These are phyloP conservation scores for Nemotelus pantherinus DNA, from an alignment of 2,888 invertebrate species.

Conservation along the genomic window DNA sequence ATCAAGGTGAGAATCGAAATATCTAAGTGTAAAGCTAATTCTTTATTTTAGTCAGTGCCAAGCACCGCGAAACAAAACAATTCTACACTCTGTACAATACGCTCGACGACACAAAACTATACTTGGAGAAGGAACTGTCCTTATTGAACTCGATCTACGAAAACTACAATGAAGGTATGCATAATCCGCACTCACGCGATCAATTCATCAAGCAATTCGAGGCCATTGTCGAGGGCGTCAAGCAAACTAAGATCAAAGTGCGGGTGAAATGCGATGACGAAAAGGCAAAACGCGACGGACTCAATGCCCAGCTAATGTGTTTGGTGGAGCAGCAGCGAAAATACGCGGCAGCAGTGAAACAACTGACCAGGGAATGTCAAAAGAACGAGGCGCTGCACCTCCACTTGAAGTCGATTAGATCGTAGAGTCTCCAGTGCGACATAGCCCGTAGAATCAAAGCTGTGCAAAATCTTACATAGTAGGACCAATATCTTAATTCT, in stretches of 20 bases:
- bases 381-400: slow-evolving; percentile 70
- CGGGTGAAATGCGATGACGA: slow-evolving; percentile 72
- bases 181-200: slow-evolving; percentile 79
- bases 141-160: slow-evolving; percentile 89
- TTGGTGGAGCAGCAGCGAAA: slow-evolving; percentile 77
- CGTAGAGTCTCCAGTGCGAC: slow-evolving; percentile 30
- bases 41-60: slow-evolving; percentile 81
- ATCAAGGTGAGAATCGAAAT: slow-evolving; percentile 73
- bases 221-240: slow-evolving; percentile 88
- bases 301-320: slow-evolving; percentile 70
- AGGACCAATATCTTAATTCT: background rate
- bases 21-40: background rate
- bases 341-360: slow-evolving; percentile 80
- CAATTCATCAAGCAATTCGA: slow-evolving; percentile 93
- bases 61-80: slow-evolving; percentile 97
- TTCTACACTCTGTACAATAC: slow-evolving; percentile 97
- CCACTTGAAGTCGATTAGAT: slow-evolving; percentile 62
- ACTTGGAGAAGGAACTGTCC: slow-evolving; percentile 90
- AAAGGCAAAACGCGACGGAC: slow-evolving; percentile 72
- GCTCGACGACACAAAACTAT: slow-evolving; percentile 91
- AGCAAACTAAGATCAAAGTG: slow-evolving; percentile 84
- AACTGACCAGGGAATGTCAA: slow-evolving; percentile 79
- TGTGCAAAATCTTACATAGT: background rate
- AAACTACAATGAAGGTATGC: slow-evolving; percentile 88
- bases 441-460: background rate